These are phyloP conservation scores for Oncorhynchus gorbuscha DNA, from an alignment of 2,113 vertebrate species.

Conservation along the genomic window DNA sequence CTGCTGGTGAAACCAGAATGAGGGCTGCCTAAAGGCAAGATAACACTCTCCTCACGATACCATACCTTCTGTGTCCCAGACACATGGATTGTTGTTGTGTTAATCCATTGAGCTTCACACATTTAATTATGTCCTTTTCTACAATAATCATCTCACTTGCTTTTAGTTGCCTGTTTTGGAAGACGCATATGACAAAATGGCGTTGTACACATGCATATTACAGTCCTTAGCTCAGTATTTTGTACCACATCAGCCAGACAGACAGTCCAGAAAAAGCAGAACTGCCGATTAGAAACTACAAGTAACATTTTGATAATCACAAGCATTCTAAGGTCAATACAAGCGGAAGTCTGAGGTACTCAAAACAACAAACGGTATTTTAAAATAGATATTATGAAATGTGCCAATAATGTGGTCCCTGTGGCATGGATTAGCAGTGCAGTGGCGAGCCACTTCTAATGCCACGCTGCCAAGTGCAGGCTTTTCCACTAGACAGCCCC, in stretches of 20 bases:
- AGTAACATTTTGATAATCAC: slow-evolving; percentile 53
- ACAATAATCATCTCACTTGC: slow-evolving; percentile 26
- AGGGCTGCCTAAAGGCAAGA: background rate
- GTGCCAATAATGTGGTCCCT: slow-evolving; percentile 73
- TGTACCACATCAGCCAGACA: slow-evolving; percentile 50
- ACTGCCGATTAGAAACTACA: slow-evolving; percentile 55
- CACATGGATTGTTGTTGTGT: background rate
- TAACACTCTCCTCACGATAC: background rate
- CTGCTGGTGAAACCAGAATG: background rate
- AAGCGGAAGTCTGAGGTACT: slow-evolving; percentile 69
- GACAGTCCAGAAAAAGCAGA: slow-evolving; percentile 56
- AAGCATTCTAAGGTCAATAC: slow-evolving; percentile 65
- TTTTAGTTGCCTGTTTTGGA: slow-evolving; percentile 1
- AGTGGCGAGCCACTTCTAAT: slow-evolving; percentile 68
- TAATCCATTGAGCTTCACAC: background rate
- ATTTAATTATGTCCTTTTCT: slow-evolving; percentile 7
- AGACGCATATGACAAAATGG: slow-evolving; percentile 10
- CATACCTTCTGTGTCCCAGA: background rate
- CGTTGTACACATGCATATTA: slow-evolving; percentile 46
- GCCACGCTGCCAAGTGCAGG: slow-evolving; percentile 60
- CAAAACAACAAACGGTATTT: slow-evolving; percentile 66
- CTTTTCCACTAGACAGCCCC: slow-evolving; percentile 68
- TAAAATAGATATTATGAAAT: slow-evolving; percentile 68
- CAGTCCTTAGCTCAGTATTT: slow-evolving; percentile 38
- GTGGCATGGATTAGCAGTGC: slow-evolving; percentile 61